Evolutionary conservation across 2,113 vertebrate genomes (phyloP), one percentile per base, ranked within the genome.

Genomic region (Coryphaenoides rupestris): DNA sequence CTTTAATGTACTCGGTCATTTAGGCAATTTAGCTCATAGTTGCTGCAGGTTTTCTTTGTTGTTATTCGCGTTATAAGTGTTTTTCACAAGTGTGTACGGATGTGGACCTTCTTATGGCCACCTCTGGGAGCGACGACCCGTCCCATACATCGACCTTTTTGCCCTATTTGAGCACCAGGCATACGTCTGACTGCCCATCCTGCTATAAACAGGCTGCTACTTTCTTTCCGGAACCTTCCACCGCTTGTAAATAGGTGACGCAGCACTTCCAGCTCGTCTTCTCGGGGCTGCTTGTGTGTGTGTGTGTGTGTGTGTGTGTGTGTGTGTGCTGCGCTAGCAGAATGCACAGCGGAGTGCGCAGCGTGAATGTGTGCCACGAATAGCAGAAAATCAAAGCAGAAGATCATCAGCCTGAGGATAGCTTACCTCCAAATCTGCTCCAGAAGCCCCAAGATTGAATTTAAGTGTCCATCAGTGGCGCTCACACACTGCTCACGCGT

Each of bases 161-260:
- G 55, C 15, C 33, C 72, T 72, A 55, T 75, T 76, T 74, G 54
- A 73, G 66, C 54, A 65, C 68, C 65, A 68, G 77, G 78, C 64
- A 19, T 65, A 40, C 33, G 9, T 40, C 33, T 78, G 64, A n/a
- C 69, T 66, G 73, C 70, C 64, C 63, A 70, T 74, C 66, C 15
- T 81, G 76, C 75, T 80, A 69, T 77, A 63, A 13, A 63, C n/a
- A n/a, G n/a, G n/a, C n/a, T 62, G 75, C 73, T 60, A 63, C 63
- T 77, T 74, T 73, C 61, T 13, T 12, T 52, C 4, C n/a, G 2
- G 21, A 74, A 58, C 65, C 66, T 59, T 58, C 46, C 22, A 68
- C 59, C 65, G 49, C 72, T 74, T 53, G 72, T 84, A 87, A 89
- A 85, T 84, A n/a, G 77, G 83, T 63, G 58, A 57, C 24, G 70